Evolutionary conservation across 2,888 invertebrate genomes (phyloP).

Genomic region (Phaedon cochleariae): DNA sequence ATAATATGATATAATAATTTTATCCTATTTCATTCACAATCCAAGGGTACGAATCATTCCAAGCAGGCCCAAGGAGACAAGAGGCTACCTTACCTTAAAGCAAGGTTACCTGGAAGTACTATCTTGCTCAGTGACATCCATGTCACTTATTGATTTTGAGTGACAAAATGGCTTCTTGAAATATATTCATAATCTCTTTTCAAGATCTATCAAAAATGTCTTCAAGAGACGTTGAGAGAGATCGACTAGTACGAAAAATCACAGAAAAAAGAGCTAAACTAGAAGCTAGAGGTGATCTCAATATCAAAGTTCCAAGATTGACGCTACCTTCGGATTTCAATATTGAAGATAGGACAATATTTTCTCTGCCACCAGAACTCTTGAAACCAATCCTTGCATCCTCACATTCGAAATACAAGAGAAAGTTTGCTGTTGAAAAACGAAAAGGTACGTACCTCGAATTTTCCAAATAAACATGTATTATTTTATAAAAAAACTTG

Average conservation of each 20-base stretch:
- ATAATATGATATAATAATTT: no score
- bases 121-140: no score
- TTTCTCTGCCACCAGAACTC: constrained; percentile 72
- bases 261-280: constrained; percentile 58
- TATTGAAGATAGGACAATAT: constrained; percentile 67
- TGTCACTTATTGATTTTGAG: no score
- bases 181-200: no score
- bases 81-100: no score
- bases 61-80: no score
- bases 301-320: constrained; percentile 67
- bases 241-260: constrained; percentile 63
- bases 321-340: constrained; percentile 68
- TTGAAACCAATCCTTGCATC: constrained; percentile 58
- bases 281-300: constrained; percentile 62
- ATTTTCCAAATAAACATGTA: background rate
- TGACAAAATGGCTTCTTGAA: no score
- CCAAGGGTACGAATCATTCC: no score
- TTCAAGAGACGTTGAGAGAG: constrained; percentile 54
- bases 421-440: constrained; percentile 56
- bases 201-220: no score
- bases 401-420: constrained; percentile 55
- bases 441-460: constrained; percentile 54
- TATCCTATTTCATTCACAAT: no score
- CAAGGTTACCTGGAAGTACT: no score
- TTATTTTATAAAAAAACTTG: no score